These are phyloP conservation scores for Ligdia adustata DNA, from an alignment of 2,888 invertebrate genomes.

Conservation along the genomic window DNA sequence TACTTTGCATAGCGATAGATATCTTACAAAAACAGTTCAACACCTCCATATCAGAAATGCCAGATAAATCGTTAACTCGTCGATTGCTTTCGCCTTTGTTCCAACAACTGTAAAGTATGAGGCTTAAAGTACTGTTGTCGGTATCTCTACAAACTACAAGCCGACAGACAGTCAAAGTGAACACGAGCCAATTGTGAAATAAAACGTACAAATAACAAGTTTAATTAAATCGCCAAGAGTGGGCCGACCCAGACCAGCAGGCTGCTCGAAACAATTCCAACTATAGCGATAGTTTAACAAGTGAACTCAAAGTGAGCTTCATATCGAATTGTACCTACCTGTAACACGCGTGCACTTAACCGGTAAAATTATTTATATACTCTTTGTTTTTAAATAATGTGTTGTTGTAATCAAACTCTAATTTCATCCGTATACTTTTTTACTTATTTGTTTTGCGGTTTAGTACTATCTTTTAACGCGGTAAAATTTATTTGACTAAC, in stretches of 20 bases:
- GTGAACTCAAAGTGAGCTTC: conserved; percentile 73
- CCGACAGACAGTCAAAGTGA: conserved; percentile 74
- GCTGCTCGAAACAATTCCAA: conserved; percentile 67
- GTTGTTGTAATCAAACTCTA: conserved; percentile 28
- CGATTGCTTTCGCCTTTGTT: conserved; percentile 14
- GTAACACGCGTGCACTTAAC: conserved; percentile 61
- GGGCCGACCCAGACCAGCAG: conserved; percentile 43
- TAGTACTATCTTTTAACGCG: no score
- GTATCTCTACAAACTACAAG: conserved; percentile 54
- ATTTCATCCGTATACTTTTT: no score
- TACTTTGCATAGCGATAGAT: conserved; percentile 48
- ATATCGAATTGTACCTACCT: conserved; percentile 66
- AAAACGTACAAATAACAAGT: conserved; percentile 82
- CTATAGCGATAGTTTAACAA: conserved; percentile 78
- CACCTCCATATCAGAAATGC: conserved; percentile 23
- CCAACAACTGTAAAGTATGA: conserved; percentile 4
- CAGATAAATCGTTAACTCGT: conserved; percentile 7
- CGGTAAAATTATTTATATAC: conserved; percentile 54
- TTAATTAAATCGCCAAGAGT: conserved; percentile 82
- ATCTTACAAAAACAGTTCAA: conserved; percentile 37
- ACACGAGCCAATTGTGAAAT: conserved; percentile 73
- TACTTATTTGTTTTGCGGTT: no score
- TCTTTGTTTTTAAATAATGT: conserved; percentile 40
- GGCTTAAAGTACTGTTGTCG: conserved; percentile 27
- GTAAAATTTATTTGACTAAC: no score